Conservation (phyloP, 2,797 vertebrate species). For the Oryzias sinensis region DNA sequence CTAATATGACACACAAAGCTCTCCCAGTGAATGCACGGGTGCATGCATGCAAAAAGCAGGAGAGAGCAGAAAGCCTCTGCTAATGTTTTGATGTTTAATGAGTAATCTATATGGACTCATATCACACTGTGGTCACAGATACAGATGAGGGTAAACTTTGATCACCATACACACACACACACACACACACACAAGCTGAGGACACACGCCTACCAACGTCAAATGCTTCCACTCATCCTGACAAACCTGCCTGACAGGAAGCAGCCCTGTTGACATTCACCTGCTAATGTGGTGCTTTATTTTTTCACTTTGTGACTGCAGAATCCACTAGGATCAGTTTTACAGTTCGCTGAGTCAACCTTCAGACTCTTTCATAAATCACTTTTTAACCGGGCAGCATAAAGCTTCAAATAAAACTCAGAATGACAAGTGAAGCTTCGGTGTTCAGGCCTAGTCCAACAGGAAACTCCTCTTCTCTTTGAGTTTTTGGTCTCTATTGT, state of each 20-base stretch:
- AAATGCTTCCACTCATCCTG: constrained; percentile 1
- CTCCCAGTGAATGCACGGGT: constrained; percentile 18
- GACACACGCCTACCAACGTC: constrained; percentile 3
- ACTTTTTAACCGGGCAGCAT: constrained; percentile 35
- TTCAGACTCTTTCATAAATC: constrained; percentile 31
- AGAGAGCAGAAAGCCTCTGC: neutral
- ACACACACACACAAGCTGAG: neutral
- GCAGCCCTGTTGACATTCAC: constrained; percentile 3
- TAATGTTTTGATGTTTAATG: constrained; percentile 28
- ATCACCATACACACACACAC: neutral
- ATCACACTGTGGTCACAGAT: constrained; percentile 6
- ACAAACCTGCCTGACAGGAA: constrained; percentile 51
- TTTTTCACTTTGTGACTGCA: no score
- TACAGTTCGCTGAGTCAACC: neutral
- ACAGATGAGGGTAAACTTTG: constrained; percentile 22
- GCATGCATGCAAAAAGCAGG: constrained; percentile 2
- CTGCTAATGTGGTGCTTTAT: neutral
- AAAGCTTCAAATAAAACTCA: constrained; percentile 50
- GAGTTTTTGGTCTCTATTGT: neutral
- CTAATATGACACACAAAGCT: constrained; percentile 66
- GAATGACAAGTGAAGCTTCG: constrained; percentile 43
- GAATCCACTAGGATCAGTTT: constrained; percentile 4
- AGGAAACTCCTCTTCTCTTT: constrained; percentile 2
- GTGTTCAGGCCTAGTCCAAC: constrained; percentile 16
- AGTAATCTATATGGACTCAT: constrained; percentile 24